phyloP scores from a whole-genome alignment of 2,113 vertebrate species.

The Calidris pygmaea region DNA sequence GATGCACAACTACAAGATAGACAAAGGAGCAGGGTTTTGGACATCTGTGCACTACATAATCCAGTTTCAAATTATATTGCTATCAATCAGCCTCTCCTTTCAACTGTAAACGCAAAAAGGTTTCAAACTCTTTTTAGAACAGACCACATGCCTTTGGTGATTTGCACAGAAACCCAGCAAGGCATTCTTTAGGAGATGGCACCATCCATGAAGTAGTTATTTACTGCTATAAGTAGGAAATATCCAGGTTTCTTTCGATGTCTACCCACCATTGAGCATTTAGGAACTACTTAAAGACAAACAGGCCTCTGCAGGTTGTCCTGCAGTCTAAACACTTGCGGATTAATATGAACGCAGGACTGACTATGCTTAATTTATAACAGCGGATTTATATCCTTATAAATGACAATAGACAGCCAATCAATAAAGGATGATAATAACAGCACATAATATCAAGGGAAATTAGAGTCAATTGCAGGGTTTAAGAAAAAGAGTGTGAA shows the following conservation, averaged over 20 bases:
- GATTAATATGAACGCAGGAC: conserved; percentile 23
- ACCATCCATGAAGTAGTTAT: background rate
- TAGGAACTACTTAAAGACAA: background rate
- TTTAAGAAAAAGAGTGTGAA: conserved; percentile 54
- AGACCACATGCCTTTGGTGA: background rate
- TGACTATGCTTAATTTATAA: conserved; percentile 58
- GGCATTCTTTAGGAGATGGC: background rate
- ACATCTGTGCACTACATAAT: background rate
- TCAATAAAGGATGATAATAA: conserved; percentile 72
- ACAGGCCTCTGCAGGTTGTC: background rate
- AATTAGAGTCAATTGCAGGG: conserved; percentile 60
- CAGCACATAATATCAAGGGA: conserved; percentile 67
- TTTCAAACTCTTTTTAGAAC: background rate
- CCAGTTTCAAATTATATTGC: background rate
- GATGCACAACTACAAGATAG: background rate
- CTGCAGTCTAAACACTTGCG: conserved; percentile 31
- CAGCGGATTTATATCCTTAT: conserved; percentile 67
- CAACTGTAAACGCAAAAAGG: background rate
- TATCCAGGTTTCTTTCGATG: background rate
- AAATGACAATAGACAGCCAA: conserved; percentile 64
- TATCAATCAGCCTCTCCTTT: background rate
- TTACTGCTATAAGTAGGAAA: background rate
- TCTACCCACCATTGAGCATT: background rate
- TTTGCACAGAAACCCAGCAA: background rate
- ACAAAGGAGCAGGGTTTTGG: background rate